Conservation (phyloP, 2,888 invertebrate genomes). For the Ctenicera cuprea region DNA sequence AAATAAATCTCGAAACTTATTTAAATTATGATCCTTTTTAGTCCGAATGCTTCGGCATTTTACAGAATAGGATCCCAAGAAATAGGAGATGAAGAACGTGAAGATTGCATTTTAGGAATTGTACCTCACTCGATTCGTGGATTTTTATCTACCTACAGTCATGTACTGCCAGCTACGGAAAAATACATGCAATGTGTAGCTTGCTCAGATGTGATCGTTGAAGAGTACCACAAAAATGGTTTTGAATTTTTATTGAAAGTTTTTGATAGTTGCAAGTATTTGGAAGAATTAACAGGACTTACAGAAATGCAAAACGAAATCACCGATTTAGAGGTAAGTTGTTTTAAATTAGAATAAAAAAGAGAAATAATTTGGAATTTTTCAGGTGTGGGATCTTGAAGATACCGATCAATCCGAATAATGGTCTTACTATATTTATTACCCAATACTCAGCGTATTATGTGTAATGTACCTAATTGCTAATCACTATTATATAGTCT, state of each 20-base stretch:
- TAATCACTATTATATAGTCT: neutral
- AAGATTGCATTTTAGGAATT: conserved; percentile 84
- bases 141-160: conserved; percentile 88
- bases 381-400: conserved; percentile 52
- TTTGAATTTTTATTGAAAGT: conserved; percentile 86
- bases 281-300: conserved; percentile 92
- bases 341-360: neutral
- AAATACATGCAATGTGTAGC: conserved; percentile 95
- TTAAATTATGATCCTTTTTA: conserved; percentile 62
- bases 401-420: conserved; percentile 45
- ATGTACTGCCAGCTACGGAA: conserved; percentile 88
- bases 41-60: conserved; percentile 80
- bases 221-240: conserved; percentile 75
- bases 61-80: conserved; percentile 72
- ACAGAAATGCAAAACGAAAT: conserved; percentile 75
- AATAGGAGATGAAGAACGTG: conserved; percentile 65
- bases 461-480: neutral
- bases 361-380: neutral
- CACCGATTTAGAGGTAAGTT: conserved; percentile 51
- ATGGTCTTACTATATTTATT: neutral
- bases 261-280: conserved; percentile 85
- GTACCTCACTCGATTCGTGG: conserved; percentile 96
- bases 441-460: neutral
- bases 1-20: neutral
- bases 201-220: conserved; percentile 82